phyloP scores from a whole-genome alignment of 2,797 vertebrate genomes.

The Sebastes diaconus region DNA sequence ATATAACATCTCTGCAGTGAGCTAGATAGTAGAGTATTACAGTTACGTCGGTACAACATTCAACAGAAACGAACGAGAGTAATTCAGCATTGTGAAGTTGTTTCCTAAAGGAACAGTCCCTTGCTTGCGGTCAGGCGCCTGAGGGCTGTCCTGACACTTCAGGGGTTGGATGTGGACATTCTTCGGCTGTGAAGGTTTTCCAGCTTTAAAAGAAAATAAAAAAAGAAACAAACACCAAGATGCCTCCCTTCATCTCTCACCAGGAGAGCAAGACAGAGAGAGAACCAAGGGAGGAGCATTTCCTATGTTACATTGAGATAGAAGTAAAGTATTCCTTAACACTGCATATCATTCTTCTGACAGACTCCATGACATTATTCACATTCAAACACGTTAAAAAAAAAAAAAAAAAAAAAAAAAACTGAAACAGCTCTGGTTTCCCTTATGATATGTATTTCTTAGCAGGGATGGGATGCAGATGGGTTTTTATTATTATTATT shows the following conservation, averaged over 20 bases:
- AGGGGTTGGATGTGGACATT: slow-evolving; percentile 69
- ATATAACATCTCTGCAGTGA: slow-evolving; percentile 71
- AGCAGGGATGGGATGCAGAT: slow-evolving; percentile 49
- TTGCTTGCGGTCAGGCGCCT: slow-evolving; percentile 18
- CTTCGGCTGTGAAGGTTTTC: slow-evolving; percentile 70
- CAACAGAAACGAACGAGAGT: slow-evolving; percentile 64
- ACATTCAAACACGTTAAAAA: slow-evolving; percentile 68
- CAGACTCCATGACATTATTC: slow-evolving; percentile 56
- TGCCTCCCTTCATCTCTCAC: slow-evolving; percentile 60
- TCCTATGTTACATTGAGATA: slow-evolving; percentile 51
- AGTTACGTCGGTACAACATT: slow-evolving; percentile 75
- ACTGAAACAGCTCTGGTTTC: slow-evolving; percentile 58
- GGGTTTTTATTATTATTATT: slow-evolving; percentile 6
- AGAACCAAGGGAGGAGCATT: slow-evolving; percentile 35
- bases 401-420: background rate
- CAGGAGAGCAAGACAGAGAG: slow-evolving; percentile 63
- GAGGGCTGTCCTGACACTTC: slow-evolving; percentile 2
- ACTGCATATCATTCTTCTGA: slow-evolving; percentile 70
- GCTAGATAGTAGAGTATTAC: slow-evolving; percentile 70
- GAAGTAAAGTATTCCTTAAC: slow-evolving; percentile 58
- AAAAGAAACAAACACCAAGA: slow-evolving; percentile 9
- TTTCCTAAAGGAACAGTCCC: slow-evolving; percentile 47
- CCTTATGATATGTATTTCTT: slow-evolving; percentile 73
- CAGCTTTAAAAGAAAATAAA: slow-evolving; percentile 45
- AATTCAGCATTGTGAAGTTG: slow-evolving; percentile 63